Conservation (phyloP, 2,113 vertebrate species). For the Ctenodactylus gundi region DNA sequence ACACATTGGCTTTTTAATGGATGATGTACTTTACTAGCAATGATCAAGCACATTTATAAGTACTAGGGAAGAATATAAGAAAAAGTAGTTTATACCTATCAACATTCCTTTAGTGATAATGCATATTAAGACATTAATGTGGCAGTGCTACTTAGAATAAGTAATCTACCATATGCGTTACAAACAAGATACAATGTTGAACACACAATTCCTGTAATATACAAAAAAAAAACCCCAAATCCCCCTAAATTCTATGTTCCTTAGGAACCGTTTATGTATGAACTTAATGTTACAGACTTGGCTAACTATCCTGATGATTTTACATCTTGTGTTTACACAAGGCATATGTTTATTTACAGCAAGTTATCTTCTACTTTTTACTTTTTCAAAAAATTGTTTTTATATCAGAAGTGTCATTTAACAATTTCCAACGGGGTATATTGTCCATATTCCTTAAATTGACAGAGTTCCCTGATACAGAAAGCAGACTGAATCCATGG, state of each 20-base stretch:
- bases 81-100: neutral
- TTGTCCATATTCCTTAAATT: neutral
- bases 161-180: neutral
- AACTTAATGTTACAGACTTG: neutral
- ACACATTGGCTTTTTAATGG: conserved; percentile 13
- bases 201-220: neutral
- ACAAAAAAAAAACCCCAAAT: conserved; percentile 3
- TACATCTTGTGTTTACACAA: conserved; percentile 17
- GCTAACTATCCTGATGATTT: neutral
- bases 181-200: neutral
- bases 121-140: neutral
- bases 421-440: neutral
- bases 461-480: conserved; percentile 37
- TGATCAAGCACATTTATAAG: conserved; percentile 28
- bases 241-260: neutral
- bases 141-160: neutral
- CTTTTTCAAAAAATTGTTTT: neutral
- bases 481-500: neutral
- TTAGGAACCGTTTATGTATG: neutral
- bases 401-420: conserved; percentile 1
- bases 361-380: neutral
- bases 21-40: conserved; percentile 5
- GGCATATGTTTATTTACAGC: neutral
- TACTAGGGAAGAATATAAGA: neutral
- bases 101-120: neutral